Evolutionary conservation across 2,797 vertebrate genomes (phyloP).

Genomic region (Sebastes vulpes): DNA sequence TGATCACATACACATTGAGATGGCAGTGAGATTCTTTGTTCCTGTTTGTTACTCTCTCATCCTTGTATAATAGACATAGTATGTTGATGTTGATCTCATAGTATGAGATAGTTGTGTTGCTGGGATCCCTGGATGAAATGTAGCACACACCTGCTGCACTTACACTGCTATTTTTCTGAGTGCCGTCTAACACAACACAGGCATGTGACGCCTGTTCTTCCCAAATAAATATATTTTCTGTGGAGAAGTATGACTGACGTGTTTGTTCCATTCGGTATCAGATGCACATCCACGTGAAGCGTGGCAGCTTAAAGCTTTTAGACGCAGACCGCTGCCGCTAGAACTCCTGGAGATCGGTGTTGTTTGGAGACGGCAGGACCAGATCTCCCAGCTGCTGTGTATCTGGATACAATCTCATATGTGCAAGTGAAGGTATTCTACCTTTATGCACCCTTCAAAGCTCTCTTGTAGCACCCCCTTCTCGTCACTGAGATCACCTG

Average conservation of each 20-base stretch:
- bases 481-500: not conserved
- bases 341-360: not conserved
- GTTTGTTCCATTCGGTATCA: not conserved
- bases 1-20: too few relatives aligned
- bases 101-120: not conserved
- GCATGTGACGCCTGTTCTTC: not conserved
- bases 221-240: slow-evolving; percentile 22
- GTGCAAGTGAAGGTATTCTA: too few relatives aligned
- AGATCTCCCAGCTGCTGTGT: not conserved
- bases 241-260: not conserved
- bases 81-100: too few relatives aligned
- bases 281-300: not conserved
- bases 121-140: not conserved
- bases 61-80: too few relatives aligned
- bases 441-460: too few relatives aligned
- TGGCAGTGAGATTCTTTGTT: too few relatives aligned
- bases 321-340: not conserved
- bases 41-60: too few relatives aligned
- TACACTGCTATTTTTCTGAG: not conserved
- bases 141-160: not conserved
- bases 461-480: not conserved
- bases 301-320: too few relatives aligned
- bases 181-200: not conserved
- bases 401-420: not conserved
- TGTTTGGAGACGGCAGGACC: not conserved